Evolutionary conservation across 2,888 invertebrate species (phyloP), one percentile per base, ranked within the genome.

Genomic region (Eucriotettix oculatus): DNA sequence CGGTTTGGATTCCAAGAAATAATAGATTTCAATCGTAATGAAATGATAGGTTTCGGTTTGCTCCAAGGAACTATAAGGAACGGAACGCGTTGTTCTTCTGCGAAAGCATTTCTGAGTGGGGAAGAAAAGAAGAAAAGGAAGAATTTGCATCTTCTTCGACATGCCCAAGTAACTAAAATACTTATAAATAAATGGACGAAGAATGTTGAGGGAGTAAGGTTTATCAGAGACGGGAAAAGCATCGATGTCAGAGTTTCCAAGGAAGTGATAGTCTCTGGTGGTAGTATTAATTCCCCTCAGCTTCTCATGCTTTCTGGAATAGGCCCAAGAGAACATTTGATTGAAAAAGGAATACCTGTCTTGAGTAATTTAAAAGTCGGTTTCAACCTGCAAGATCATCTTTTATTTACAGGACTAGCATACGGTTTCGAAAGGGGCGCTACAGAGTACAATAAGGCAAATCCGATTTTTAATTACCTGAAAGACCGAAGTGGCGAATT

Each of bases 141-240:
- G 12, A 90, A 90, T 70, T 74, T 90, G 3, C 82, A 83, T 67
- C 81, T 87, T 17, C 80, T 84, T 0, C 74, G 80, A 66, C 78
- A 79, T 41, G 76, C 80, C 44, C 69, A 70, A 43, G 89, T 81
- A 0, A 82, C 80, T 0, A 83, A 82, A 72, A 72, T 89, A 3
- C 70, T 87, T 0, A 83, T 89, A n/a, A 79, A 86, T 67, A 75
- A 76, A 0, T 64, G 71, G 12, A 80, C 80, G 0, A 84, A 82
- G 67, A 73, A 74, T 16, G 86, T 87, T 0, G 78, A 79, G 62
- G 89, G 87, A 0, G 83, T 90, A 0, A 76, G 85, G 66, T 84
- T 84, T 63, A 71, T 79, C 0, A 78, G 82, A 58, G 76, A 81
- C 16, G 75, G 75, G 29, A 65, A 66, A 29, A 69, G 65, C 12